Base-by-base conservation (phyloP, 2,888 invertebrate species). In the Cryptocephalus primarius region DNA sequence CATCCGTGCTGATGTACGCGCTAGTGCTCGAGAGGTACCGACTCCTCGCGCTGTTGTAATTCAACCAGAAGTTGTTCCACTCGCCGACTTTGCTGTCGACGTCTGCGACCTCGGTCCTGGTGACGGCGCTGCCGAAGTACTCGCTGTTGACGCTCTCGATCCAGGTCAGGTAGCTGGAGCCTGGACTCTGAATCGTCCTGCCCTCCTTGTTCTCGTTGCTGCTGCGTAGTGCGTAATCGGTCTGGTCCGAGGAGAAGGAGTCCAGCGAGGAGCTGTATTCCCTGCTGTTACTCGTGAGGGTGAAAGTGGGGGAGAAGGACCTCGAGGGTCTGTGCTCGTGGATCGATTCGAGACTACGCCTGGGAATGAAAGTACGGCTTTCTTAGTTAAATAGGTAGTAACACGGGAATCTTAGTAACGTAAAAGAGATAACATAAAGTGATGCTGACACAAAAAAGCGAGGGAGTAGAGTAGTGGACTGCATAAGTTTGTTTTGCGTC, bases 21-120 rank as follows among this genome's bases (percentile, higher is more conserved):
- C 22, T 22, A 39, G 65, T 63, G 47, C 62, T 65, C 2, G 67
- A 65, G 33, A 68, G 49, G 53, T 67, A 66, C 22, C 61, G 57
- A 46, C 62, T 63, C 36, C 65, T 61, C 8, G 67, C 64, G 55
- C 62, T 69, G 49, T 66, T 71, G 53, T 71, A 71, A 49, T 70
- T 70, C 48, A 68, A 55, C 71, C 71, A 71, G 55, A 71, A 71
- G 51, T 70, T 71, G 50, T 70, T 71, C 71, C 71, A 71, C 55
- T 71, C 71, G 1, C 70, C 71, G 9, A 69, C 67, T 59, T 66
- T 66, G 42, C 56, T 63, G 40, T 68, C 68, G 12, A 58, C 55
- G 42, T 63, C 63, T 8, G 59, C 52, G 11, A 48, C 45, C 43
- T 57, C 59, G 3, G 49, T 49, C 4, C 49, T 48, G 11, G 50